These are phyloP conservation scores for Leptinotarsa texana DNA, from an alignment of 1,140 invertebrate genomes.

Conservation along the genomic window DNA sequence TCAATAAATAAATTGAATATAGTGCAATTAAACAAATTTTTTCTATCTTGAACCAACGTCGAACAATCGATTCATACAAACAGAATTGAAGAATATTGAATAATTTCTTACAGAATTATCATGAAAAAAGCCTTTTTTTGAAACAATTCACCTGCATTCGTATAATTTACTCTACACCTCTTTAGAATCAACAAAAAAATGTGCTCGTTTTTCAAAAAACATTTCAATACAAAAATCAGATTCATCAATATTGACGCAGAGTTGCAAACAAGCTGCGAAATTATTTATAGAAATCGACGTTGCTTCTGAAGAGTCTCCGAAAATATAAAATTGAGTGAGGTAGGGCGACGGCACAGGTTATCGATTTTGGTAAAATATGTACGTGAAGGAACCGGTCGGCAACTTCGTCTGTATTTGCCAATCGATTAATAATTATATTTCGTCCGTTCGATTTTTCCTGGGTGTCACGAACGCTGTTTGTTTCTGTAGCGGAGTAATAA, in stretches of 20 bases:
- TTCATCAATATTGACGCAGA: neutral
- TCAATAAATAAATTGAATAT: no score
- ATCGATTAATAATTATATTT: neutral
- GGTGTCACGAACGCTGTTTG: neutral
- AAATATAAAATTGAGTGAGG: slow-evolving; percentile 28
- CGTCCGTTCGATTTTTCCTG: neutral
- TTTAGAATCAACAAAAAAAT: no score
- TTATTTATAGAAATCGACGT: slow-evolving; percentile 24
- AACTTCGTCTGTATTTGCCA: neutral
- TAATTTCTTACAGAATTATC: no score
- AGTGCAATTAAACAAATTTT: no score
- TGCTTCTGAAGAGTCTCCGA: slow-evolving; percentile 16
- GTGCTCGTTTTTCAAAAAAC: no score
- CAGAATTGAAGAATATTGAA: no score
- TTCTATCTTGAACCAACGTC: no score
- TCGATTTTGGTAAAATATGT: slow-evolving; percentile 27
- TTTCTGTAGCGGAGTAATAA: no score
- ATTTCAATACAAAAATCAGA: neutral
- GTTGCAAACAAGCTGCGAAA: neutral
- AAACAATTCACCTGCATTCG: no score
- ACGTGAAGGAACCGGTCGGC: neutral
- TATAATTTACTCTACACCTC: no score
- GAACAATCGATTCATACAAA: no score
- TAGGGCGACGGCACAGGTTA: slow-evolving; percentile 26
- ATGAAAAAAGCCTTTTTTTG: no score